Conservation (phyloP, 1,140 invertebrate species). For the Drosophila sp. region DNA sequence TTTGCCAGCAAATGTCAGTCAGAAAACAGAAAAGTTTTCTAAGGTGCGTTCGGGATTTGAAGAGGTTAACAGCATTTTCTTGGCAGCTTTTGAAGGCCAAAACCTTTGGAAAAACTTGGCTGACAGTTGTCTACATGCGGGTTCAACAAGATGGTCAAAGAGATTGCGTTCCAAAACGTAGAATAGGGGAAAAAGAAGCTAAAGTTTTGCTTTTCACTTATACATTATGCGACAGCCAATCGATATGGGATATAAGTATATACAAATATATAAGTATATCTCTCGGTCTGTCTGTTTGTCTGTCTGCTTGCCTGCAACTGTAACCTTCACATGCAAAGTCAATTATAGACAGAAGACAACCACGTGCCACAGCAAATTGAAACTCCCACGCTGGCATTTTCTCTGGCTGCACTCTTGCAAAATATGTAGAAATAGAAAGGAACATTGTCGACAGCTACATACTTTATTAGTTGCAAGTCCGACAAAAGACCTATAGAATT, state of each 20-base stretch:
- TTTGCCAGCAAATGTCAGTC: slow-evolving; percentile 24
- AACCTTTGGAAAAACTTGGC: slow-evolving; percentile 47
- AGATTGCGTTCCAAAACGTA: slow-evolving; percentile 36
- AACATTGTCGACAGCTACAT: background rate
- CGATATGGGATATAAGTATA: slow-evolving; percentile 36
- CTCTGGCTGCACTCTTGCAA: slow-evolving; percentile 1
- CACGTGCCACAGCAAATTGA: slow-evolving; percentile 62
- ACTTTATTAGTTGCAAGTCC: slow-evolving; percentile 35
- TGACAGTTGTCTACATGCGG: slow-evolving; percentile 64
- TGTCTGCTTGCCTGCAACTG: background rate
- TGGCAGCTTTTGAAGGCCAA: slow-evolving; percentile 59
- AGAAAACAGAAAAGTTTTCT: slow-evolving; percentile 37
- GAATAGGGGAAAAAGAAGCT: slow-evolving; percentile 8
- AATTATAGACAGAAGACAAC: slow-evolving; percentile 40
- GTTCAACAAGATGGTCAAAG: slow-evolving; percentile 60
- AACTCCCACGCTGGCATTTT: slow-evolving; percentile 67
- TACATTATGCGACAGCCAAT: slow-evolving; percentile 35
- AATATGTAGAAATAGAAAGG: slow-evolving; percentile 10
- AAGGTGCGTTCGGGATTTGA: slow-evolving; percentile 25
- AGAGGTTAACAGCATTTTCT: slow-evolving; percentile 9
- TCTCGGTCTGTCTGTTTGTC: too few species aligned
- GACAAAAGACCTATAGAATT: slow-evolving; percentile 42
- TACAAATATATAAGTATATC: slow-evolving; percentile 5
- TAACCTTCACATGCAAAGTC: slow-evolving; percentile 45
- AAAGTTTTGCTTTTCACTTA: slow-evolving; percentile 13